Conservation (phyloP, 2,113 vertebrate species). For the Catharus minimus region DNA sequence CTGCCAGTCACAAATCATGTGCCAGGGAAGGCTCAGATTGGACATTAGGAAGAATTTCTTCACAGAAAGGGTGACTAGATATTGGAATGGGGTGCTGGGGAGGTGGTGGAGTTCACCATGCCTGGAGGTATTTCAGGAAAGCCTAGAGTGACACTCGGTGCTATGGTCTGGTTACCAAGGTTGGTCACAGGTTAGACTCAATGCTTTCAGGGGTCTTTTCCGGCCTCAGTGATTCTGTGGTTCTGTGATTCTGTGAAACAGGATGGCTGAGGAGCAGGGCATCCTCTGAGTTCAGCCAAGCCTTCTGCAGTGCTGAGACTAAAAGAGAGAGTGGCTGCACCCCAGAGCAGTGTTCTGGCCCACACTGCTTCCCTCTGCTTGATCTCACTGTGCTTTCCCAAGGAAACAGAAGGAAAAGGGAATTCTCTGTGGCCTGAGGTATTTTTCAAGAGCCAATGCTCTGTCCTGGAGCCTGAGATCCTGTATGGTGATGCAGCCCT, state of each 20-base stretch:
- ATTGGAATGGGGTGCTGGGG: background rate
- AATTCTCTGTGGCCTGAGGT: background rate
- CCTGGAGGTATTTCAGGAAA: background rate
- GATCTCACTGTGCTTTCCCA: background rate
- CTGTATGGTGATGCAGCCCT: background rate
- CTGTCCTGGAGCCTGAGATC: background rate
- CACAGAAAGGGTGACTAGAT: background rate
- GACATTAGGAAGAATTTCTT: background rate
- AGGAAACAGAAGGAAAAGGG: background rate
- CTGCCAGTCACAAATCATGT: background rate
- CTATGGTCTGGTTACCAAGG: background rate
- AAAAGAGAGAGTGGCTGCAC: background rate
- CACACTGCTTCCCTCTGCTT: background rate
- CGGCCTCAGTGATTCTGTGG: background rate
- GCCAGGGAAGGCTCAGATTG: background rate
- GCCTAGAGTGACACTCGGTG: background rate
- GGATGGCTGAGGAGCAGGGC: background rate
- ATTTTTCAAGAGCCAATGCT: background rate
- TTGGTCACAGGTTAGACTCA: background rate
- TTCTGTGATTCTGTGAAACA: background rate
- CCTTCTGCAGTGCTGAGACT: background rate
- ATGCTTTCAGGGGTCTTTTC: background rate
- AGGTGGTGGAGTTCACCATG: background rate
- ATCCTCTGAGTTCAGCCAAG: background rate
- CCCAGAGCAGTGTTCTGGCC: background rate